These are phyloP conservation scores for Porites australiensis DNA, from an alignment of 64 coral and sea anemone genomes.

Conservation along the genomic window DNA sequence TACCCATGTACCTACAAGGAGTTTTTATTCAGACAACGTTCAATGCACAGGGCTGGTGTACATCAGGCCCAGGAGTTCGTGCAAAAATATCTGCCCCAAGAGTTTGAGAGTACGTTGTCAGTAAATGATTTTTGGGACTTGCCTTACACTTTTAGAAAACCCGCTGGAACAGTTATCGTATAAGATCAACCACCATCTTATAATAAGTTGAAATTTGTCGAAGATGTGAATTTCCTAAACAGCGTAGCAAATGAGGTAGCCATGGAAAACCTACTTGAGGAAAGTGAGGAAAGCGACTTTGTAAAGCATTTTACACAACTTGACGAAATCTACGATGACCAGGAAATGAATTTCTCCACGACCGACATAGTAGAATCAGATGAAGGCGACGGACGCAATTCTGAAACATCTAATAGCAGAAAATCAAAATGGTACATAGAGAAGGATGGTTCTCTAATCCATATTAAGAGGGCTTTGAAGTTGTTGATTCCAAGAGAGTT, in stretches of 20 bases:
- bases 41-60: conserved; percentile 28
- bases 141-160: conserved; percentile 1
- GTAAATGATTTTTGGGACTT: conserved; percentile 4
- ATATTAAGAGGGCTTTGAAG: conserved; percentile 17
- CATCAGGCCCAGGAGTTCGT: conserved; percentile 1
- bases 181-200: conserved; percentile 17
- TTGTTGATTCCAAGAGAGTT: conserved; percentile 13
- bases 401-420: background rate
- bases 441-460: conserved; percentile 1
- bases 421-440: conserved; percentile 23
- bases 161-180: background rate
- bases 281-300: conserved; percentile 24
- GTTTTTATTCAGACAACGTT: conserved; percentile 7
- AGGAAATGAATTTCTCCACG: conserved; percentile 6
- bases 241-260: conserved; percentile 4
- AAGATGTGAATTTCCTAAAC: background rate
- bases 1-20: conserved; percentile 35
- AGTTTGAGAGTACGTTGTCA: conserved; percentile 5
- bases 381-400: background rate
- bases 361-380: background rate
- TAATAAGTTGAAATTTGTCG: background rate
- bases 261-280: background rate
- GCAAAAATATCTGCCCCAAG: conserved; percentile 9
- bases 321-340: background rate
- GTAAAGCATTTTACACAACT: background rate